phyloP scores from a whole-genome alignment of 2,797 vertebrate species.

The Danio aesculapii region DNA sequence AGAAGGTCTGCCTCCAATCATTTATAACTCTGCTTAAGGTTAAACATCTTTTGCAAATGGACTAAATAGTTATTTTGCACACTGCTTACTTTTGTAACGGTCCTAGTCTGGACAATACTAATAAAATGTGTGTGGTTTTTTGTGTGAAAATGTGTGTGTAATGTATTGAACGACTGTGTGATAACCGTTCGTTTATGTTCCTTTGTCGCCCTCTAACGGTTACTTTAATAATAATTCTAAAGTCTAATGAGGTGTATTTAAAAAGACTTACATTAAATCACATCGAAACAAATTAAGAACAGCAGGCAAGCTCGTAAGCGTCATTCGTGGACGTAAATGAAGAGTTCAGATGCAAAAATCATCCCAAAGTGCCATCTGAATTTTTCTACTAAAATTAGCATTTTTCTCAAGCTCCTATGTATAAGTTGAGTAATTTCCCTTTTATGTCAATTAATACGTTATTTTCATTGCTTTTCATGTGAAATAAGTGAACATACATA shows the following conservation, averaged over 20 bases:
- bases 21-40: background rate
- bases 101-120: background rate
- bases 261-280: background rate
- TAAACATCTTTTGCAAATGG: background rate
- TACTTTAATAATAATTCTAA: background rate
- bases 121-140: background rate
- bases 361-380: too few species aligned
- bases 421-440: too few species aligned
- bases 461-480: too few species aligned
- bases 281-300: background rate
- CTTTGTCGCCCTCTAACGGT: constrained; percentile 29
- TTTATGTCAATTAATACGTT: too few species aligned
- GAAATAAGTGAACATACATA: too few species aligned
- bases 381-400: too few species aligned
- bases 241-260: background rate
- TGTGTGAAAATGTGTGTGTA: background rate
- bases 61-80: background rate
- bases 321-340: too few species aligned
- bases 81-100: background rate
- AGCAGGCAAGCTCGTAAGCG: too few species aligned
- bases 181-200: background rate
- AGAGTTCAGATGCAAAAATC: too few species aligned
- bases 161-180: background rate
- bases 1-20: background rate
- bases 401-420: too few species aligned